Percentiles rank a stretch among this genome's conserved stretches.
These are phyloP conservation scores for Cotesia glomerata DNA, from an alignment of 1,140 invertebrate genomes.

Conservation along the genomic window DNA sequence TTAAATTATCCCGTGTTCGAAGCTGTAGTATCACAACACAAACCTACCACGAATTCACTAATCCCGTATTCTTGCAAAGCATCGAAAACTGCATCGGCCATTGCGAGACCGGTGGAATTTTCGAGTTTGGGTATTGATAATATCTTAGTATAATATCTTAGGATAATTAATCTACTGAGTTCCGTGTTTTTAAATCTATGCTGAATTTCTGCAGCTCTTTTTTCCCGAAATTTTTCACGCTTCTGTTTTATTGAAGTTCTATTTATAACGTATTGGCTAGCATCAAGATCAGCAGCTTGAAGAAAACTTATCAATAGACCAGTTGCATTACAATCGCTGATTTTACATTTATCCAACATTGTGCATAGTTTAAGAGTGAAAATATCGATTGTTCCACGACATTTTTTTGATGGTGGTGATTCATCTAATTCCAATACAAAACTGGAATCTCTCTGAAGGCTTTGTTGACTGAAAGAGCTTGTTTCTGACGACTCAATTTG, in stretches of 20 bases:
- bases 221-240: too few species aligned
- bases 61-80: constrained; percentile 26
- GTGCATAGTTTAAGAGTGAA: constrained; percentile 8
- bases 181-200: too few species aligned
- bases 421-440: constrained; percentile 11
- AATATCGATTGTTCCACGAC: not conserved
- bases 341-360: constrained; percentile 14
- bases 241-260: too few species aligned
- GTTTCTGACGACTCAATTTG: constrained; percentile 15
- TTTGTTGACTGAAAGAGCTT: constrained; percentile 17
- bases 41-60: constrained; percentile 17
- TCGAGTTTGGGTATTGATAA: constrained; percentile 14
- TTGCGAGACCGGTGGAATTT: constrained; percentile 21
- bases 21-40: constrained; percentile 31
- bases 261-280: constrained; percentile 23
- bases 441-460: constrained; percentile 8
- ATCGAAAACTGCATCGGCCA: constrained; percentile 24
- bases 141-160: constrained; percentile 25
- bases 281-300: constrained; percentile 24
- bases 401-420: constrained; percentile 14
- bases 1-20: constrained; percentile 27
- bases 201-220: too few species aligned
- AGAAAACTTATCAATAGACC: constrained; percentile 21
- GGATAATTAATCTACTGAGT: constrained; percentile 28
- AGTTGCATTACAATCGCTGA: constrained; percentile 11